Conservation (phyloP, 1,140 invertebrate species). For the Popillia japonica region DNA sequence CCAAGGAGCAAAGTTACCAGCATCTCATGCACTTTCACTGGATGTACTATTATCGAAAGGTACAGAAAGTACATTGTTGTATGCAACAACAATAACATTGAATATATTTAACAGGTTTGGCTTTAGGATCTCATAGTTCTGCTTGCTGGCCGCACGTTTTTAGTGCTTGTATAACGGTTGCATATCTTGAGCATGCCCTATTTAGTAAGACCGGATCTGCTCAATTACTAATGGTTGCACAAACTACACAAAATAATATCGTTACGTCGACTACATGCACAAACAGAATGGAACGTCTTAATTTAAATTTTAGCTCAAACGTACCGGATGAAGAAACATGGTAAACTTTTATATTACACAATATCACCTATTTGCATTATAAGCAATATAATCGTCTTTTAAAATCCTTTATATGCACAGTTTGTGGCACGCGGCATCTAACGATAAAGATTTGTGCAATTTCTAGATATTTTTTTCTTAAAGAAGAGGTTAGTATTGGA, state of each 20-base stretch:
- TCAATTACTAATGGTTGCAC: constrained; percentile 62
- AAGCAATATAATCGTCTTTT: too few relatives aligned
- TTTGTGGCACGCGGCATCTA: too few relatives aligned
- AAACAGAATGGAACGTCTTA: constrained; percentile 60
- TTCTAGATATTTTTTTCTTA: too few relatives aligned
- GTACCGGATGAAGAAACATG: constrained; percentile 75
- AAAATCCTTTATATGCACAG: too few relatives aligned
- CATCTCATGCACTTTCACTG: constrained; percentile 89
- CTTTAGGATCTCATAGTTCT: constrained; percentile 87
- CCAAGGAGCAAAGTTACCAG: constrained; percentile 74
- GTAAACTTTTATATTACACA: constrained; percentile 59
- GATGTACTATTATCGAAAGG: constrained; percentile 77
- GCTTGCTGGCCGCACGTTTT: constrained; percentile 96
- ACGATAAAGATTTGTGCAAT: too few relatives aligned
- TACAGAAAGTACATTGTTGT: constrained; percentile 7
- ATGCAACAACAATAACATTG: neutral
- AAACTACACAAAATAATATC: constrained; percentile 60
- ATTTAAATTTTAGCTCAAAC: constrained; percentile 64
- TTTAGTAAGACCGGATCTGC: constrained; percentile 74
- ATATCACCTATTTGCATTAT: too few relatives aligned
- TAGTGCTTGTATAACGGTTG: constrained; percentile 88
- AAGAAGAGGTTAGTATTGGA: too few relatives aligned
- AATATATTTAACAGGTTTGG: constrained; percentile 69
- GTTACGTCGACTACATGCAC: constrained; percentile 56
- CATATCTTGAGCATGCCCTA: constrained; percentile 86